Percentiles rank a stretch among this genome's conserved stretches.
Conservation (phyloP, 2,797 vertebrate species). For the Sphenopsis melanotis region DNA sequence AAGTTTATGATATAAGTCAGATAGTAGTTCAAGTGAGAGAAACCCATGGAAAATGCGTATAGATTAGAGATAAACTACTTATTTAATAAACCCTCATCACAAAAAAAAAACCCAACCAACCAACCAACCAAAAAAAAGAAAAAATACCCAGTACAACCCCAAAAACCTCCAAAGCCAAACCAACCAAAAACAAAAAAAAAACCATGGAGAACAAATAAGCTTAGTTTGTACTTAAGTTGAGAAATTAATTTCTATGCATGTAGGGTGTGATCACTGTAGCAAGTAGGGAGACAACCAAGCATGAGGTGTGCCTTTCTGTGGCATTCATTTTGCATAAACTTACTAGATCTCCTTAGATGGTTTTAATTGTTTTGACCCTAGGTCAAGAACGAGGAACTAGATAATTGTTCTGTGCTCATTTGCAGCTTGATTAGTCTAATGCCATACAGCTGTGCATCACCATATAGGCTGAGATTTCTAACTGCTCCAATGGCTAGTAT, state of each 20-base stretch:
- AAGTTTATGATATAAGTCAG: background rate
- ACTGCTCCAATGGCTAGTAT: background rate
- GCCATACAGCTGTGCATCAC: background rate
- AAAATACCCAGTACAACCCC: background rate
- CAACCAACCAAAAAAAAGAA: background rate
- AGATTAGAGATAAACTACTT: background rate
- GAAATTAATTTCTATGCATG: background rate
- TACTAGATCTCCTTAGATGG: background rate
- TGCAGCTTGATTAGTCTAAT: background rate
- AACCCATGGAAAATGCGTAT: background rate
- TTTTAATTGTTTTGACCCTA: constrained; percentile 41
- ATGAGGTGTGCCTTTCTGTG: background rate
- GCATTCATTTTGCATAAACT: background rate
- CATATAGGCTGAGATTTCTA: background rate
- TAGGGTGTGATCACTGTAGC: background rate
- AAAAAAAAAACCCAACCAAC: background rate
- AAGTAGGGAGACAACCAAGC: background rate
- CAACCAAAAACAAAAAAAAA: background rate
- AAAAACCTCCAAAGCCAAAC: background rate
- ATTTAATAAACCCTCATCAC: background rate
- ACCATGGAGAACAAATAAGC: background rate
- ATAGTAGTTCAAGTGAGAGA: background rate
- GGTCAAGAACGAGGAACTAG: background rate
- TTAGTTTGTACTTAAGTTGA: background rate
- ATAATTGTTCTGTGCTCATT: constrained; percentile 1